Percentiles rank a stretch among this genome's conserved stretches.
Evolutionary conservation across 2,113 vertebrate species (phyloP).

Genomic region (Crotalus helleri): DNA sequence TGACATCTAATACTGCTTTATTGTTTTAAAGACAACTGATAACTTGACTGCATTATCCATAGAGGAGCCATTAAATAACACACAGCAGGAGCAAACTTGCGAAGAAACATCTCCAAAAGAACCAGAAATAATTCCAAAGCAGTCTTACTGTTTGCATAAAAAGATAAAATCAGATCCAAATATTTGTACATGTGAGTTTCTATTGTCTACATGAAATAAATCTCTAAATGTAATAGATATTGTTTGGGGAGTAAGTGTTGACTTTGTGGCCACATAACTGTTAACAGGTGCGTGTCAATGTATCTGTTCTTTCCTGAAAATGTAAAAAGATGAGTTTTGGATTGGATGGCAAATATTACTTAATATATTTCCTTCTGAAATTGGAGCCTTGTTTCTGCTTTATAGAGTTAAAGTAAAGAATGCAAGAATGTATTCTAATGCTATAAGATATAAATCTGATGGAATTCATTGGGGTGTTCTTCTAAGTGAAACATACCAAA

Average conservation of each 20-base stretch:
- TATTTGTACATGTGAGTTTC: background rate
- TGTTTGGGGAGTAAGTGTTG: background rate
- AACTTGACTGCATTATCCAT: constrained; percentile 2
- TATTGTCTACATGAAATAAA: background rate
- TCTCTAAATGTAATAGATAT: background rate
- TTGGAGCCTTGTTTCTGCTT: background rate
- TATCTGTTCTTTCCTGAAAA: background rate
- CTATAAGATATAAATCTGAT: background rate
- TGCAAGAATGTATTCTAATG: background rate
- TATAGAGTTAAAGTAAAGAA: background rate
- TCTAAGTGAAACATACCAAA: background rate
- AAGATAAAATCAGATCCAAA: rapidly evolving
- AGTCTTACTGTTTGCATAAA: background rate
- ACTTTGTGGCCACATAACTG: background rate
- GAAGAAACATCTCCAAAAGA: background rate
- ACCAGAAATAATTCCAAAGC: background rate
- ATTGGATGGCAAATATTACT: background rate
- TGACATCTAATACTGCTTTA: background rate
- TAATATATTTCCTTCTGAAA: background rate
- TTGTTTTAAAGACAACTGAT: background rate
- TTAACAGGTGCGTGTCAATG: background rate
- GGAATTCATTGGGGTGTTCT: background rate
- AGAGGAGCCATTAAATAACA: background rate
- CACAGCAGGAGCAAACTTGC: background rate
- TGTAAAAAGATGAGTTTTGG: background rate